Base-by-base conservation (phyloP, 2,888 invertebrate genomes). In the Sussaba pulchella region DNA sequence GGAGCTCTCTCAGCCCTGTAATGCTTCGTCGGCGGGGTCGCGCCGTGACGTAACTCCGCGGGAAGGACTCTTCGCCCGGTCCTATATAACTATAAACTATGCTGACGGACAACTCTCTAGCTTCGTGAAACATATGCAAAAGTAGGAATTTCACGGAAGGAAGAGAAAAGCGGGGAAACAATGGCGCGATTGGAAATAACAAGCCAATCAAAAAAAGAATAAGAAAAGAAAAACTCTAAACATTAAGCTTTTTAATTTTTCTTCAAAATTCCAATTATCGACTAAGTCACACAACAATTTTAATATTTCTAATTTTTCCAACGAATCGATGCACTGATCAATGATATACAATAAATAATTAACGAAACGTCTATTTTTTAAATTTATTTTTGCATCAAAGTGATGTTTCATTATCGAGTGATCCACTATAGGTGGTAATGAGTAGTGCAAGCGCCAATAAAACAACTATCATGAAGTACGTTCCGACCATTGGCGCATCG, bases 11-110 rank as follows among this genome's bases (percentile, higher is more conserved):
- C 31, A 31, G 36, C 31, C 57, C 31, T 14, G 31, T 17, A 9
- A 17, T 19, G 66, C 36, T 12, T 66, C 47, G 47, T 66, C 50
- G 66, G 14, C 64, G 64, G 64, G 64, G 17, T 66, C 36, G 36
- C 19, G 45, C 24, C 21, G 47, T 36, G 64, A 47, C 19, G 64
- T 36, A 50, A 50, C 47, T 19, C 64, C 31, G 47, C 26, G 54
- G 54, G 31, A 57, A 36, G 47, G 66, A 66, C 47, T 66, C 47
- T 66, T 17, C 26, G 36, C 43, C 43, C n/a, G 21, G 63, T 57
- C 31, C 57, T 21, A 63, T 36, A 50, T 50, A 50, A 39, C 12
- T 50, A 39, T 36, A 66, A 19, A 3, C 26, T 64, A 64, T 5
- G 26, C 36, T 14, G 50, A 36, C 50, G 50, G 50, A 50, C n/a